Evolutionary conservation across 2,888 invertebrate genomes (phyloP).

Genomic region (Theretra japonica): DNA sequence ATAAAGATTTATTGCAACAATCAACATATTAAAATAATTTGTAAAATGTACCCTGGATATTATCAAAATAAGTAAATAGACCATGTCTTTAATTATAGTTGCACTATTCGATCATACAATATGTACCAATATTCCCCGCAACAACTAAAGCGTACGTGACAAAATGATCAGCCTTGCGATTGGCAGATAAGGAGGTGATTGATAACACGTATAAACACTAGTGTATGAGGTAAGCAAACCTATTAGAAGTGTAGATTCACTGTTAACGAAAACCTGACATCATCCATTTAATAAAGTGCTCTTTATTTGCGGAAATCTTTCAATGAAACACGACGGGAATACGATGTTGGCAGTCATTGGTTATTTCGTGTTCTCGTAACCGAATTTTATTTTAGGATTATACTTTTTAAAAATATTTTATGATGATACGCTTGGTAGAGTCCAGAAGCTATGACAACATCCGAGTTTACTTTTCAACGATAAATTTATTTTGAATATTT

Average conservation of each 20-base stretch:
- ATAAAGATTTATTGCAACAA: no score
- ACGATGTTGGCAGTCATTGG: neutral
- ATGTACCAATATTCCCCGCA: neutral
- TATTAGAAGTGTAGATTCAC: slow-evolving; percentile 25
- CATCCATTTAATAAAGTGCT: slow-evolving; percentile 24
- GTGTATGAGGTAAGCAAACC: slow-evolving; percentile 30
- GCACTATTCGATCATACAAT: neutral
- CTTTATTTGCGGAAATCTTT: slow-evolving; percentile 28
- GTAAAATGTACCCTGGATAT: no score
- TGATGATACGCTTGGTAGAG: no score
- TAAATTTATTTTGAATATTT: no score
- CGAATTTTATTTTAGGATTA: neutral
- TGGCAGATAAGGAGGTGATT: slow-evolving; percentile 24
- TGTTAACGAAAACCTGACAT: slow-evolving; percentile 29
- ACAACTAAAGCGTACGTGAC: slow-evolving; percentile 19
- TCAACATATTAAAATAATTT: no score
- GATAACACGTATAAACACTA: slow-evolving; percentile 20
- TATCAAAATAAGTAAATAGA: no score
- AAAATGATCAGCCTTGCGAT: slow-evolving; percentile 24
- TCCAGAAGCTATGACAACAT: no score
- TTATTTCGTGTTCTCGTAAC: neutral
- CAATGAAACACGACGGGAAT: slow-evolving; percentile 8
- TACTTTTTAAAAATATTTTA: no score
- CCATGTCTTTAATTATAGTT: no score
- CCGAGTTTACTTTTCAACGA: no score